Evolutionary conservation across 2,797 vertebrate genomes (phyloP).

Genomic region (Parotocinclus haroldoi): DNA sequence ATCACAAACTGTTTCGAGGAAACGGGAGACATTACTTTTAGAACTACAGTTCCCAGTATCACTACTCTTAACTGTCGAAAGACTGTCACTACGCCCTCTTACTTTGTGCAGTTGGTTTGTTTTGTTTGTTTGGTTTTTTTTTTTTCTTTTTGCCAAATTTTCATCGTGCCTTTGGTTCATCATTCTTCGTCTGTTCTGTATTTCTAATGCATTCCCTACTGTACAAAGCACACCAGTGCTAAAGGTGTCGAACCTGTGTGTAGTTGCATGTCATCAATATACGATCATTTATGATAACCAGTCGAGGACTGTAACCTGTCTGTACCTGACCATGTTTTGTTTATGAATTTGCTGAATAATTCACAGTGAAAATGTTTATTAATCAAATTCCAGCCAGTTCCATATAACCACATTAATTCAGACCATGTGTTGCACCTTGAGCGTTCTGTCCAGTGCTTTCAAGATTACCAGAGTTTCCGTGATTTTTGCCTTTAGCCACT

Average conservation of each 20-base stretch:
- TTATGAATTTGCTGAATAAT: neutral
- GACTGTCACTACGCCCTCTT: constrained; percentile 22
- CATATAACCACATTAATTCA: no score
- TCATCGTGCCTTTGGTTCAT: constrained; percentile 4
- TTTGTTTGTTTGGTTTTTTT: constrained; percentile 12
- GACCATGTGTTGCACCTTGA: no score
- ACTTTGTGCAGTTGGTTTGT: constrained; percentile 6
- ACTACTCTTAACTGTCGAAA: constrained; percentile 23
- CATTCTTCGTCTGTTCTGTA: constrained; percentile 20
- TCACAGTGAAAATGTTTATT: no score
- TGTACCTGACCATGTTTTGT: neutral
- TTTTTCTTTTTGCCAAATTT: constrained; percentile 11
- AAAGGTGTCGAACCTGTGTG: constrained; percentile 21
- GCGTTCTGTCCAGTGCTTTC: no score
- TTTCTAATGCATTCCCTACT: constrained; percentile 24
- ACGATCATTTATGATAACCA: neutral
- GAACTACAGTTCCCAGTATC: constrained; percentile 25
- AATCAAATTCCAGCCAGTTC: no score
- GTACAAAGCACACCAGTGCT: constrained; percentile 33
- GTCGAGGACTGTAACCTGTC: neutral
- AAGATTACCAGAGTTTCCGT: no score
- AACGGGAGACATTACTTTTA: constrained; percentile 23
- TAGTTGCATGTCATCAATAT: constrained; percentile 29
- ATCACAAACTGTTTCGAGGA: constrained; percentile 10
- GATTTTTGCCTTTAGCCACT: no score